Percentiles rank a stretch among this genome's conserved stretches.
These are phyloP conservation scores for Geodia barretti DNA, from an alignment of 37 sponge, comb jelly and placozoan genomes.

Conservation along the genomic window DNA sequence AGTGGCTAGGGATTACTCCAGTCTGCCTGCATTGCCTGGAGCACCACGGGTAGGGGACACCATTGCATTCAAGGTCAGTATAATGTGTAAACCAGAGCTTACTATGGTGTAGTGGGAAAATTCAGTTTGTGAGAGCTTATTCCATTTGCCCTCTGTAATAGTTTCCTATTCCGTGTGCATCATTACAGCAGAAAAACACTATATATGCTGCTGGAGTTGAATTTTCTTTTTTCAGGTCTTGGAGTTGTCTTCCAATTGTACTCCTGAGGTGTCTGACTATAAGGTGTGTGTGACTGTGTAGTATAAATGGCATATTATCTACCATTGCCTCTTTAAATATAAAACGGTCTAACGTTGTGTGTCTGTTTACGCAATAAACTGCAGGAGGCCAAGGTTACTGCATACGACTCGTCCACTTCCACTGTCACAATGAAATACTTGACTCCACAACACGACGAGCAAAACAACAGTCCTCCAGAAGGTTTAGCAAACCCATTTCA, in stretches of 20 bases:
- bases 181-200: too few species aligned
- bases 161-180: too few species aligned
- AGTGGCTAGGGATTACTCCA: conserved; percentile 25
- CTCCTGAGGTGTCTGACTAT: conserved; percentile 54
- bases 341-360: too few species aligned
- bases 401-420: conserved; percentile 4
- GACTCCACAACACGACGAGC: too few species aligned
- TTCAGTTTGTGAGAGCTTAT: too few species aligned
- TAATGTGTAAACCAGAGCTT: not conserved
- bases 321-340: too few species aligned
- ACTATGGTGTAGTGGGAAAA: not conserved
- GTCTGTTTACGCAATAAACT: not conserved
- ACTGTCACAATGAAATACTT: conserved; percentile 11
- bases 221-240: conserved; percentile 20
- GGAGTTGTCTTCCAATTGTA: conserved; percentile 47
- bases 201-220: too few species aligned
- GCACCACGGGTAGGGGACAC: conserved; percentile 56
- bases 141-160: too few species aligned
- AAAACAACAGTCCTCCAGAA: not conserved
- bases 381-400: conserved; percentile 37
- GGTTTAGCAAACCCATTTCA: too few species aligned
- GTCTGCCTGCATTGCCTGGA: conserved; percentile 43
- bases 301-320: too few species aligned
- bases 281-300: conserved; percentile 20
- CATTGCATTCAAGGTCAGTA: conserved; percentile 54